These are phyloP conservation scores for Labrus mixtus DNA, from an alignment of 2,113 vertebrate species.

Conservation along the genomic window DNA sequence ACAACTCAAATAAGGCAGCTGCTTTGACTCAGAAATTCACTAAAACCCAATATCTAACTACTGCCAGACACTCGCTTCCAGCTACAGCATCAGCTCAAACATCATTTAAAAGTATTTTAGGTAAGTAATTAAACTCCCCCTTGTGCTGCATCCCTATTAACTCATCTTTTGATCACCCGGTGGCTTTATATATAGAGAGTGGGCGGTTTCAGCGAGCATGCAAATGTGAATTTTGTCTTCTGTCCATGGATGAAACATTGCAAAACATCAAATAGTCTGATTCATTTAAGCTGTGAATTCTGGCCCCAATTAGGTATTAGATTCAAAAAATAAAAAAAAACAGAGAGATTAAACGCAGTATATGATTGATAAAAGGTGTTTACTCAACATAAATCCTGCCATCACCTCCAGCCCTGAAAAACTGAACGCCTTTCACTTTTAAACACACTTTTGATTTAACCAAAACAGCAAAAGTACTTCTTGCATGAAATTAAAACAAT, in stretches of 20 bases:
- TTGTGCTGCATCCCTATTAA: slow-evolving; percentile 70
- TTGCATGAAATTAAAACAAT: slow-evolving; percentile 82
- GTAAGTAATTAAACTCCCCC: slow-evolving; percentile 74
- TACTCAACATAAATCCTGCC: slow-evolving; percentile 42
- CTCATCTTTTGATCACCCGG: slow-evolving; percentile 73
- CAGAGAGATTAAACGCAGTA: slow-evolving; percentile 17
- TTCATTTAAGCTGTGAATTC: slow-evolving; percentile 49
- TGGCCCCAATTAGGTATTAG: slow-evolving; percentile 48
- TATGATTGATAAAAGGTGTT: slow-evolving; percentile 51
- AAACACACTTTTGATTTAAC: slow-evolving; percentile 68
- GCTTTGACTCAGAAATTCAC: slow-evolving; percentile 66
- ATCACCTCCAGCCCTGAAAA: slow-evolving; percentile 38
- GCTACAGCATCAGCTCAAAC: slow-evolving; percentile 55
- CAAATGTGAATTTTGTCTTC: slow-evolving; percentile 71
- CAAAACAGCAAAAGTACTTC: slow-evolving; percentile 69
- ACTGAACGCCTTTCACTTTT: slow-evolving; percentile 55
- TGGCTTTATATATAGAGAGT: slow-evolving; percentile 71
- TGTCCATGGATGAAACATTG: slow-evolving; percentile 60
- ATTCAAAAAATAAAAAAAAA: slow-evolving; percentile 16
- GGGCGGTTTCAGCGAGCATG: slow-evolving; percentile 70
- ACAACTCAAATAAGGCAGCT: slow-evolving; percentile 70
- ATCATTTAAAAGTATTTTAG: slow-evolving; percentile 74
- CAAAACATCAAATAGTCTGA: slow-evolving; percentile 66
- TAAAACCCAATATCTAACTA: slow-evolving; percentile 20
- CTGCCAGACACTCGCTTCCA: slow-evolving; percentile 50